These are phyloP conservation scores for Callocephalon fimbriatum DNA, from an alignment of 2,113 vertebrate species.

Conservation along the genomic window DNA sequence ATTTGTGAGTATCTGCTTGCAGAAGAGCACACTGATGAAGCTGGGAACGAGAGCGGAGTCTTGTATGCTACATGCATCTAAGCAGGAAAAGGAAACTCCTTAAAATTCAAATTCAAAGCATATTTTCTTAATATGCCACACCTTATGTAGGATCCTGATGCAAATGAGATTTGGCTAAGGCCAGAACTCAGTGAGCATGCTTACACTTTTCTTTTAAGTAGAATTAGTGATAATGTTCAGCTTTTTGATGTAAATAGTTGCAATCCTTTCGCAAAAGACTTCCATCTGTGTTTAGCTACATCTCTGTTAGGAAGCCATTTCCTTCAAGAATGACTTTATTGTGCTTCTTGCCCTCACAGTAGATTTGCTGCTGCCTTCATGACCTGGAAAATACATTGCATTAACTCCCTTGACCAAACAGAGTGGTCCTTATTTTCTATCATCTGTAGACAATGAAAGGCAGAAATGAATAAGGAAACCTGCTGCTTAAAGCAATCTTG, in stretches of 20 bases:
- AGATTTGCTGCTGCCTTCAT: neutral
- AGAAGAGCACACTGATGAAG: neutral
- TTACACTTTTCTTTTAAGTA: neutral
- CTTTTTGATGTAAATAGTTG: neutral
- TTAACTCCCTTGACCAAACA: neutral
- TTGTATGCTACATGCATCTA: neutral
- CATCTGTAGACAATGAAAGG: neutral
- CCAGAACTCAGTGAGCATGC: neutral
- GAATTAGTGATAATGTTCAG: neutral
- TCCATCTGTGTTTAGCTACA: neutral
- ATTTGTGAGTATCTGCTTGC: neutral
- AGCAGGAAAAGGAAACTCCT: rapidly evolving
- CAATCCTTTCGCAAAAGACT: neutral
- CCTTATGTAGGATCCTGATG: neutral
- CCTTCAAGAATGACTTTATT: neutral
- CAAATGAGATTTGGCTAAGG: neutral
- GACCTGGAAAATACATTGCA: neutral
- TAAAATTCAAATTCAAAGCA: neutral
- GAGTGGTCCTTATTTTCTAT: neutral
- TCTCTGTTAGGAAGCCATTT: neutral
- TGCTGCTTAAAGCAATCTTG: neutral
- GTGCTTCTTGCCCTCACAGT: neutral
- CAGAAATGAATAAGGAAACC: neutral
- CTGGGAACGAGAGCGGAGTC: rapidly evolving
- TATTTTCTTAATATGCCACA: neutral